Evolutionary conservation across 2,797 vertebrate species (phyloP).

Genomic region (Aselliscus stoliczkanus): DNA sequence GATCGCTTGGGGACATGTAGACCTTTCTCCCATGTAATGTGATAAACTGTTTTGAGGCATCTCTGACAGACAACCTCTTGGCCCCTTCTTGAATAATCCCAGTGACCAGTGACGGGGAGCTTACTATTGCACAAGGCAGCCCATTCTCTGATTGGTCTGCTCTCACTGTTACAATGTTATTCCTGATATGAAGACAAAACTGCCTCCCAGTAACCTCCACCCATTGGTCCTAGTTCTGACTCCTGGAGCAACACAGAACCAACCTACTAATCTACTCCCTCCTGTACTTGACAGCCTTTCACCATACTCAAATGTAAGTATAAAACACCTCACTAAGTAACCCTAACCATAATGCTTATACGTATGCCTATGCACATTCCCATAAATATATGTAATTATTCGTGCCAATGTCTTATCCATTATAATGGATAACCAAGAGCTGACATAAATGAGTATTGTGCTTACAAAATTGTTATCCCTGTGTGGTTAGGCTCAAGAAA

Average conservation of each 20-base stretch:
- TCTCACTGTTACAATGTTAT: slow-evolving; percentile 74
- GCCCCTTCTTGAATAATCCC: slow-evolving; percentile 63
- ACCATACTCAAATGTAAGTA: slow-evolving; percentile 75
- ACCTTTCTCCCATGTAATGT: slow-evolving; percentile 23
- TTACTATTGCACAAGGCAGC: slow-evolving; percentile 74
- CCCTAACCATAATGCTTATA: slow-evolving; percentile 64
- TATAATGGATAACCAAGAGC: slow-evolving; percentile 14
- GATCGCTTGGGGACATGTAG: slow-evolving; percentile 6
- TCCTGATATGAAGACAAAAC: slow-evolving; percentile 76
- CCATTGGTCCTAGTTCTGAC: slow-evolving; percentile 79
- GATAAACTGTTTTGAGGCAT: slow-evolving; percentile 49
- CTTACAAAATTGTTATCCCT: not conserved
- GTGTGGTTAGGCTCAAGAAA: slow-evolving; percentile 22
- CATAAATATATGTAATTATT: slow-evolving; percentile 25
- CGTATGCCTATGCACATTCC: slow-evolving; percentile 56
- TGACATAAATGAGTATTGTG: not conserved
- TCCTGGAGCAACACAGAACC: slow-evolving; percentile 78
- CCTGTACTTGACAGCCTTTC: slow-evolving; percentile 78
- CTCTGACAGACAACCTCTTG: slow-evolving; percentile 43
- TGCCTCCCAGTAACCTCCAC: slow-evolving; percentile 77
- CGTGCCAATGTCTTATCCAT: not conserved
- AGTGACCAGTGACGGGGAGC: slow-evolving; percentile 74
- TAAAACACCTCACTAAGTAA: slow-evolving; percentile 71
- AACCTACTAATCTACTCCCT: slow-evolving; percentile 77
- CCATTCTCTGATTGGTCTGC: slow-evolving; percentile 74